Conservation (phyloP, 2,797 vertebrate species). For the Diglossa cyanea region DNA sequence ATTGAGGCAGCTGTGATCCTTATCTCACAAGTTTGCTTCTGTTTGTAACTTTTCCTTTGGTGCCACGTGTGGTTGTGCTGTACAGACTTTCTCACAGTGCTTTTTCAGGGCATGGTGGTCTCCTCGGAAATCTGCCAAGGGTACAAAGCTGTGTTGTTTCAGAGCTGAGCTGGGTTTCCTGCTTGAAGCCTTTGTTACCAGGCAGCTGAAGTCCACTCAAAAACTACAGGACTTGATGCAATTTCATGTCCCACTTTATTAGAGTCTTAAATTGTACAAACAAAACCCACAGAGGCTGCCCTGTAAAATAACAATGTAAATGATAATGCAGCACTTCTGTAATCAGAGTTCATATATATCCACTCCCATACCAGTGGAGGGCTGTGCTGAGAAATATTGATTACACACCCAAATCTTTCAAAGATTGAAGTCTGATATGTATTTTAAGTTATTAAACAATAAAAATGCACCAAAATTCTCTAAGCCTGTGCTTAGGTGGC, state of each 20-base stretch:
- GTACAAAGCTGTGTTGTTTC: background rate
- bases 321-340: background rate
- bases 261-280: background rate
- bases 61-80: background rate
- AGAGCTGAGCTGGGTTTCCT: background rate
- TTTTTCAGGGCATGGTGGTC: background rate
- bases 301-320: background rate
- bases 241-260: background rate
- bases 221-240: background rate
- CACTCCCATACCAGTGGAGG: background rate
- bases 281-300: background rate
- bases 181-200: background rate
- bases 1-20: background rate
- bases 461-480: background rate
- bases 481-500: background rate
- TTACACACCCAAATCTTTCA: background rate
- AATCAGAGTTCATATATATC: background rate
- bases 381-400: background rate
- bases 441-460: background rate
- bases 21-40: background rate
- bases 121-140: background rate
- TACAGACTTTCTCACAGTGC: background rate
- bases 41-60: background rate
- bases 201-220: background rate
- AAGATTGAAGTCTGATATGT: background rate